Conservation (phyloP, 2,888 invertebrate species). For the Celastrina argiolus region DNA sequence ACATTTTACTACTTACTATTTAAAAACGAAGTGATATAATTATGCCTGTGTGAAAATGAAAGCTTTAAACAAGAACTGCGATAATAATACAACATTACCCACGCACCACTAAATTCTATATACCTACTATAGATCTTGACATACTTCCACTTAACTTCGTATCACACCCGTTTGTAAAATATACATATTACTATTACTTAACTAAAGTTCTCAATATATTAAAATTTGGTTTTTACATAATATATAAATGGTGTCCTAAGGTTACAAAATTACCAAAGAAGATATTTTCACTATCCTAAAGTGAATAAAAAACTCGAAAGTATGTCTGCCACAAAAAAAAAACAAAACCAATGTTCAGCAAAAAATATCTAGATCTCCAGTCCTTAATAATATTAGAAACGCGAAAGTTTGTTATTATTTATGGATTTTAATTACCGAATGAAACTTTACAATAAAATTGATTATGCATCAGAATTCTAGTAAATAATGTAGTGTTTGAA, state of each 20-base stretch:
- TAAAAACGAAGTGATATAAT: not conserved
- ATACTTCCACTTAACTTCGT: not conserved
- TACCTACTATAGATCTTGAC: not conserved
- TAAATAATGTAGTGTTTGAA: too few species aligned
- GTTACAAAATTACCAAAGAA: not conserved
- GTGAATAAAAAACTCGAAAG: too few species aligned
- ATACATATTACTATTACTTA: slow-evolving; percentile 4
- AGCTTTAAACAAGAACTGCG: slow-evolving; percentile 11
- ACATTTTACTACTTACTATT: not conserved
- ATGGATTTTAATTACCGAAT: too few species aligned
- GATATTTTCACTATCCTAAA: not conserved
- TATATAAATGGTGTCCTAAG: not conserved
- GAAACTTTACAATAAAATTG: too few species aligned
- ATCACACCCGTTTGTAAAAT: not conserved
- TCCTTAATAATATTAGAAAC: too few species aligned
- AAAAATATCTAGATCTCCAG: too few species aligned
- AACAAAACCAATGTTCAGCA: too few species aligned
- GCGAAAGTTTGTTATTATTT: too few species aligned
- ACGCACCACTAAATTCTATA: slow-evolving; percentile 1
- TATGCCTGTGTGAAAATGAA: not conserved
- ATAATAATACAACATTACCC: slow-evolving; percentile 7
- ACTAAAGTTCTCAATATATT: not conserved
- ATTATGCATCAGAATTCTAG: too few species aligned
- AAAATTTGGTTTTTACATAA: not conserved
- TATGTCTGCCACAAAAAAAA: not conserved